These are phyloP conservation scores for Tetropium fuscum DNA, from an alignment of 2,888 invertebrate genomes.

Conservation along the genomic window DNA sequence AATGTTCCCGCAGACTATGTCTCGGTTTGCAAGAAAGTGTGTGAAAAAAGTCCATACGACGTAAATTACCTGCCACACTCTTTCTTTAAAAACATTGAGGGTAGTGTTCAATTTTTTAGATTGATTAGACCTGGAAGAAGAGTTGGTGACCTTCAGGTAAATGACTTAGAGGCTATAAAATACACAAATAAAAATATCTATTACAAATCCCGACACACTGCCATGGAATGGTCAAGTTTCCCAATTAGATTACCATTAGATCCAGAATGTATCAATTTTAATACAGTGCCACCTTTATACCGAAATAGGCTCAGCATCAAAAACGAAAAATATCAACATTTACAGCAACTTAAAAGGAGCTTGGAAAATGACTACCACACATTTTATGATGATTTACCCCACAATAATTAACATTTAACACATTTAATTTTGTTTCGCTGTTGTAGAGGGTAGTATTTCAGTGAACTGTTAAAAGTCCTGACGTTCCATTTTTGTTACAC, in stretches of 20 bases:
- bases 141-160: slow-evolving; percentile 32
- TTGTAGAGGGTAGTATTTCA: too few species aligned
- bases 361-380: slow-evolving; percentile 32
- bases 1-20: slow-evolving; percentile 14
- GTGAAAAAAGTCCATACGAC: slow-evolving; percentile 27
- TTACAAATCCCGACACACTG: slow-evolving; percentile 32
- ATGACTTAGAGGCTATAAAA: slow-evolving; percentile 30
- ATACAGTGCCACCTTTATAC: slow-evolving; percentile 34
- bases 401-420: too few species aligned
- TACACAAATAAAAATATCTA: slow-evolving; percentile 25
- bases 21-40: slow-evolving; percentile 3
- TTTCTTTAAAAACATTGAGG: slow-evolving; percentile 31
- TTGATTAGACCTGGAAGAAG: slow-evolving; percentile 32
- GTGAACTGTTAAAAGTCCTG: too few species aligned
- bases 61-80: slow-evolving; percentile 28
- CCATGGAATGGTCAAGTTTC: slow-evolving; percentile 31
- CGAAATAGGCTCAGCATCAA: slow-evolving; percentile 39
- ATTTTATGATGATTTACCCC: slow-evolving; percentile 31
- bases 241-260: slow-evolving; percentile 29
- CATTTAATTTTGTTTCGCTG: too few species aligned
- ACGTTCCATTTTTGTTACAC: too few species aligned
- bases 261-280: slow-evolving; percentile 32
- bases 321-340: slow-evolving; percentile 32
- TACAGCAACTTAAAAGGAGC: slow-evolving; percentile 32
- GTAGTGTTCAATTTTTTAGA: slow-evolving; percentile 25